Evolutionary conservation across 2,113 vertebrate species (phyloP), one percentile per base, ranked within the genome.

Genomic region (Melanocharis versteri): DNA sequence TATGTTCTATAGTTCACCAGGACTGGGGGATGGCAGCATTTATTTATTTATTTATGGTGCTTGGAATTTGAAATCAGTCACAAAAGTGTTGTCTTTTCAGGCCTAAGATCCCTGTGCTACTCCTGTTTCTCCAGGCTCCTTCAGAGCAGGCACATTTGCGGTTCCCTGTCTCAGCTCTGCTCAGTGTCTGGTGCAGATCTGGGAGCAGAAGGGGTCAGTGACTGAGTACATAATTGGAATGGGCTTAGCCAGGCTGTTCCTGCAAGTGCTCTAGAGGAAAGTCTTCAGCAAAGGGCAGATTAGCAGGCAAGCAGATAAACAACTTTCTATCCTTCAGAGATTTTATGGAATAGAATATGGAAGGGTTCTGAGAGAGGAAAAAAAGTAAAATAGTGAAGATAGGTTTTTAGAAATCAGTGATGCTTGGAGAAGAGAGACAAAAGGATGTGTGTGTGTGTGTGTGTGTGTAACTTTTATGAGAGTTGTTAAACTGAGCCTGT

Each of bases 1-100:
- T 2, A 0, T 0, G 1, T 50, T 72, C 27, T 54, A 17, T 23
- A 28, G n/a, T 10, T 81, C 31, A 10, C 15, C 42, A 61, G 54
- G 26, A 11, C 17, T 12, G 13, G 6, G 26, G 5, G 7, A 24
- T 64, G 37, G 31, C 60, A 73, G 21, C 20, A n/a, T 75, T 56
- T 39, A 16, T 61, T 61, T 1, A 24, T 53, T 44, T 9, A 39
- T 60, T 64, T 73, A 47, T 56, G 23, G 19, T 57, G n/a, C 47
- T 48, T 72, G 30, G 39, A 26, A 24, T 33, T 58, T n/a, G 51
- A 14, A 48, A 21, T 48, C 18, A 31, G 50, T 44, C 21, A 15
- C 15, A 72, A 42, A 10, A 13, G 15, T 20, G 12, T 27, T 11
- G 15, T 48, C 48, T 61, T 83, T 44, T n/a, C 78, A 45, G 42